Base-by-base conservation (phyloP, 2,888 invertebrate species). In the Brachycybe producta region DNA sequence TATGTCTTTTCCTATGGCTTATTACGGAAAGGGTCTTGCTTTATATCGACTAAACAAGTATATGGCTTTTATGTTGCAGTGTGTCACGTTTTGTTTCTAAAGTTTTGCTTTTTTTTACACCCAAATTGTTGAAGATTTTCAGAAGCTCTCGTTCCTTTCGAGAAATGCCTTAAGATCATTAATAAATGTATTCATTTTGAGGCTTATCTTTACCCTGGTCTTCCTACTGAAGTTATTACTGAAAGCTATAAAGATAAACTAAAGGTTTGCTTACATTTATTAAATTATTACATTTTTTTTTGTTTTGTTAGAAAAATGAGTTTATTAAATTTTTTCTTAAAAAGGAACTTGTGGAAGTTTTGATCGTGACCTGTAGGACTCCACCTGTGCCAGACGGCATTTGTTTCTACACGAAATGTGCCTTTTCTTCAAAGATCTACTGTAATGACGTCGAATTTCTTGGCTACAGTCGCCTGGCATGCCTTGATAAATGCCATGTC, bases 371-470 rank as follows among this genome's bases (percentile, higher is more conserved):
- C 8, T 57, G 57, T 43, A 49, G 53, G 23, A 41, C 35, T 17
- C 52, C 57, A 13, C 57, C 57, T 2, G 38, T 26, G 11, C 54
- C 57, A 36, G 52, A 51, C 43, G 57, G 53, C 11, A 15, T 52
- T 5, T 57, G 57, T 42, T 53, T 52, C n/a, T 51, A 30, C 34
- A n/a, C 32, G 11, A 30, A 45, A 2, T 48, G 54, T 15, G 3
- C 27, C n/a, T 24, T 30, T 7, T 8, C 26, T 21, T 19, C 43
- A 28, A 3, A 49, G 5, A 57, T 57, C 21, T 57, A 56, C 35
- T 53, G 46, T 30, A 32, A 34, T 23, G 57, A 56, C 34, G 52
- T 52, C 3, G 51, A 52, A 39, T 56, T 57, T 38, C 53, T 53
- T 39, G 56, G 56, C 3, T 56, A 51, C 35, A 38, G 34, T 23